phyloP scores from a whole-genome alignment of 35 echinoderm and acorn worm species.

The Apostichopus parvimensis region DNA sequence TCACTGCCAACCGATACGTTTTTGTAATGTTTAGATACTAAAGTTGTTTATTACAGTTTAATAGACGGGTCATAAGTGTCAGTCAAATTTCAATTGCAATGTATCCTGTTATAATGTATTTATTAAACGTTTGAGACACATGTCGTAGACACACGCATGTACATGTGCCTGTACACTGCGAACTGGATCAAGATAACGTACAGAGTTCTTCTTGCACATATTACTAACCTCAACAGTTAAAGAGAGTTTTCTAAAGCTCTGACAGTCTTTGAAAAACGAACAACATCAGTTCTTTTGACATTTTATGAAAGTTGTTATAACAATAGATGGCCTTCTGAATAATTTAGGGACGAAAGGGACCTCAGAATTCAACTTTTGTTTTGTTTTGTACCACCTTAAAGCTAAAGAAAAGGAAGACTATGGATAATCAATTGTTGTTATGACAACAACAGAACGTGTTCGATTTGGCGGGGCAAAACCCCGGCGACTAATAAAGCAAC shows the following conservation, averaged over 20 bases:
- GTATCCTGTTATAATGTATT: too few species aligned
- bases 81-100: too few species aligned
- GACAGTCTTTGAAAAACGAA: not conserved
- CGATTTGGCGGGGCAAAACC: constrained; percentile 43
- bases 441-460: constrained; percentile 42
- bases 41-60: too few species aligned
- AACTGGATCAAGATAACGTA: too few species aligned
- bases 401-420: constrained; percentile 30
- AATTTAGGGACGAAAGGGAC: constrained; percentile 32
- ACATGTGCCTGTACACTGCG: too few species aligned
- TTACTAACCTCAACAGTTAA: not conserved
- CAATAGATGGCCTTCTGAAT: constrained; percentile 47
- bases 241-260: not conserved
- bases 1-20: too few species aligned
- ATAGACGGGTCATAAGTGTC: too few species aligned
- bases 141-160: too few species aligned
- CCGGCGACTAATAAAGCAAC: constrained; percentile 29
- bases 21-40: too few species aligned
- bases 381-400: constrained; percentile 43
- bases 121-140: too few species aligned
- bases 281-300: not conserved
- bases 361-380: constrained; percentile 7
- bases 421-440: constrained; percentile 42
- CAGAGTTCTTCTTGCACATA: too few species aligned
- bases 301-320: constrained; percentile 31